Conservation (phyloP, 2,797 vertebrate species). For the Parambassis ranga region DNA sequence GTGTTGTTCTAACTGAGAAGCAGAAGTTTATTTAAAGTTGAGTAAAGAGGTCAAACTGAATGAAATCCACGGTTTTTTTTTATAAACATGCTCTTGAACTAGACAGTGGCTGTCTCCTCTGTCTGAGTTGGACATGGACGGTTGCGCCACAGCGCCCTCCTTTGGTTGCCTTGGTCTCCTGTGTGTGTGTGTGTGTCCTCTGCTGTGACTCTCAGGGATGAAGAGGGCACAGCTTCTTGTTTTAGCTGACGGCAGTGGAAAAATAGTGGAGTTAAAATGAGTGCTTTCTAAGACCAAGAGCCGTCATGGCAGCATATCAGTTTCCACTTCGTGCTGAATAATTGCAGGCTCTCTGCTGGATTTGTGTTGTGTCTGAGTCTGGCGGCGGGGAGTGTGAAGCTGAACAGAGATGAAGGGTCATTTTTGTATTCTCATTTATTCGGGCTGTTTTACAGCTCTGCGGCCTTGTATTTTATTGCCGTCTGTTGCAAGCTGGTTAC, state of each 20-base stretch:
- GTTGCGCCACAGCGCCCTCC: slow-evolving; percentile 58
- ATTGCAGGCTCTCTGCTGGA: slow-evolving; percentile 51
- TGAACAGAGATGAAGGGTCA: slow-evolving; percentile 43
- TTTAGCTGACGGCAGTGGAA: slow-evolving; percentile 68
- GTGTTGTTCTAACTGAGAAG: neutral
- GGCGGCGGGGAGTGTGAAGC: slow-evolving; percentile 29
- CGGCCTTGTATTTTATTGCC: slow-evolving; percentile 54
- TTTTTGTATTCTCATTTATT: slow-evolving; percentile 52
- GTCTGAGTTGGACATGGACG: neutral
- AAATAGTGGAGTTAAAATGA: slow-evolving; percentile 48
- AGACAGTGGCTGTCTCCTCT: no score
- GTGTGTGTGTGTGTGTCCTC: neutral
- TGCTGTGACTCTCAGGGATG: slow-evolving; percentile 17
- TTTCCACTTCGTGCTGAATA: slow-evolving; percentile 63
- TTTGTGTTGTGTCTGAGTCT: slow-evolving; percentile 49
- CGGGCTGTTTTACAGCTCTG: slow-evolving; percentile 53
- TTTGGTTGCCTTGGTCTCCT: slow-evolving; percentile 21
- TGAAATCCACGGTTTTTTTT: slow-evolving; percentile 6
- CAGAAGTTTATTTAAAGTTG: neutral
- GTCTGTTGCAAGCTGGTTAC: slow-evolving; percentile 48
- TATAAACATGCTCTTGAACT: neutral
- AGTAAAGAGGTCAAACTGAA: slow-evolving; percentile 15
- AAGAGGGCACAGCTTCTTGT: slow-evolving; percentile 37
- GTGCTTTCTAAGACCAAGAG: slow-evolving; percentile 29
- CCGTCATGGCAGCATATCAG: slow-evolving; percentile 61